Evolutionary conservation across 2,888 invertebrate species (phyloP), one percentile per base, ranked within the genome.

Genomic region (Blastobasis adustella): DNA sequence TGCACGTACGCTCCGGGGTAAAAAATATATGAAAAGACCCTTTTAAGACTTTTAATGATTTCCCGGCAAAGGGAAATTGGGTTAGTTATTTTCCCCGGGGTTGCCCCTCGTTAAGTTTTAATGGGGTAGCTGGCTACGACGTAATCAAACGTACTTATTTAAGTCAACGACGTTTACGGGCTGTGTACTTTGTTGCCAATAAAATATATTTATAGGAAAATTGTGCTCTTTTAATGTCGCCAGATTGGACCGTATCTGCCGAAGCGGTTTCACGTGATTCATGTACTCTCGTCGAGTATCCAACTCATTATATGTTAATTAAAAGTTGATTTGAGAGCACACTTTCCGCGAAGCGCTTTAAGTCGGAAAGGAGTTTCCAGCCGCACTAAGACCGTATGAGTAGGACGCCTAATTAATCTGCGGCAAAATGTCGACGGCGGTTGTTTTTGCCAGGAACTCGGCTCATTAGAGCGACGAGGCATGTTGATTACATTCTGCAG

Each of bases 41-140:
- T 87, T 88, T 87, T 86, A 86, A 87, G 87, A 88, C 87, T 86
- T 88, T 88, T 87, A 87, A 88, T 88, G 87, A 88, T 88, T 87
- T 87, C 85, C 87, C 85, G 84, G 85, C 83, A 87, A 88, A 88
- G 84, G 87, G 83, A 88, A 87, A 88, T 88, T 88, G 88, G 88
- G 87, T 88, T 88, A 88, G 88, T 87, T 88, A 88, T 87, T 87
- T 86, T 86, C 84, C 82, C 86, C 79, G 78, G 85, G 84, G 85
- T 84, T 84, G 81, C 81, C 83, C 84, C 87, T 88, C 87, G 88
- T 88, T 88, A 88, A 87, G 87, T 87, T 87, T 88, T 88, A 87
- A 87, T 87, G 85, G 86, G 85, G 87, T 85, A 85, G 87, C 83
- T 80, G 79, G 84, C 86, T 82, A 80, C 84, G 83, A 79, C 79